These are phyloP conservation scores for Poeciliopsis presidionis DNA, from an alignment of 2,797 vertebrate genomes.

Conservation along the genomic window DNA sequence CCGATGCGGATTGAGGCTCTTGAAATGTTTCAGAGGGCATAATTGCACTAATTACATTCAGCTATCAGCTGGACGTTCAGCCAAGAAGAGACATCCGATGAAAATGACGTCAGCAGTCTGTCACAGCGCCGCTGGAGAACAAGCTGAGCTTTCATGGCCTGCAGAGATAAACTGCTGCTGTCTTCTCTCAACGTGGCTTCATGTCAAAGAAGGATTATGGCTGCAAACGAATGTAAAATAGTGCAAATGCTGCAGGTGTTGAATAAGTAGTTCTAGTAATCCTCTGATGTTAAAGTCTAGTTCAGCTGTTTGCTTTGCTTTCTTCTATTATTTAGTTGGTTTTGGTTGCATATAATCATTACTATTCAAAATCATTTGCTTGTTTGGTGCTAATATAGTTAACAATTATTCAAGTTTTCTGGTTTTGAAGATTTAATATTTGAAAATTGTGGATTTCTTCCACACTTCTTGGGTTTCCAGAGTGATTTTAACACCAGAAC, in stretches of 20 bases:
- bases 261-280: not conserved
- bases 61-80: not conserved
- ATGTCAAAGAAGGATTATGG: not conserved
- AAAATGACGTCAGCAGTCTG: not conserved
- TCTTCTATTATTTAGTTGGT: not conserved
- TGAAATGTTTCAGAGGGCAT: slow-evolving; percentile 9
- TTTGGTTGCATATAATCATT: not conserved
- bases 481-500: no score
- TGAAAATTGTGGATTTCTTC: no score
- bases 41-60: slow-evolving; percentile 17
- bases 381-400: not conserved
- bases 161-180: not conserved
- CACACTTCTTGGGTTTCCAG: no score
- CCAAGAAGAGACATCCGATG: not conserved
- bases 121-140: slow-evolving; percentile 6
- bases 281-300: not conserved
- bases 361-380: not conserved
- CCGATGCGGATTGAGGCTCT: slow-evolving; percentile 1
- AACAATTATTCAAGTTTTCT: no score
- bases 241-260: not conserved
- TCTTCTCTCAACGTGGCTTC: slow-evolving; percentile 3
- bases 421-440: no score
- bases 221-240: not conserved
- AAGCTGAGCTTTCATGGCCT: not conserved
- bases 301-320: slow-evolving; percentile 9